phyloP scores from a whole-genome alignment of 2,113 vertebrate species.

The Lota lota region DNA sequence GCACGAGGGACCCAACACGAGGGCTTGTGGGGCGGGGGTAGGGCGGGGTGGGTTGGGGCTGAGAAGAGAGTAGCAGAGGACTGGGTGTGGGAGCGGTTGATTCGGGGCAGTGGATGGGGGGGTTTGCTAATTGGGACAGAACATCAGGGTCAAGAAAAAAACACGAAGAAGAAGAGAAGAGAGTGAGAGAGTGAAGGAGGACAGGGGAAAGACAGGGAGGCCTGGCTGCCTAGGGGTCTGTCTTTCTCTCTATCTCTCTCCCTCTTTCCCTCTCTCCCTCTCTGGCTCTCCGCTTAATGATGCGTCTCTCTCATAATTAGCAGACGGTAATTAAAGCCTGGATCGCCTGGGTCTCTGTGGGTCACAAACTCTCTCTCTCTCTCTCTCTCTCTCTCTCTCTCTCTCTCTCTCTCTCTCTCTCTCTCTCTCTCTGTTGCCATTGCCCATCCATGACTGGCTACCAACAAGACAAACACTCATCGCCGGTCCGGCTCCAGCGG shows the following conservation, averaged over 20 bases:
- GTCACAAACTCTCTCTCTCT: slow-evolving; percentile 36
- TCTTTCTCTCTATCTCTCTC: too few species aligned
- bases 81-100: not conserved
- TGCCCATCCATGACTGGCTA: not conserved
- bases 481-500: not conserved
- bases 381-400: slow-evolving; percentile 1
- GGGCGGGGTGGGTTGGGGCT: not conserved
- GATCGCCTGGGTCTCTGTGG: slow-evolving; percentile 59
- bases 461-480: not conserved
- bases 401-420: not conserved
- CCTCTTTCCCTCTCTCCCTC: slow-evolving; percentile 17
- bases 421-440: not conserved
- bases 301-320: slow-evolving; percentile 70
- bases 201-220: slow-evolving; percentile 49
- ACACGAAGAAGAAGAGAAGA: slow-evolving; percentile 30
- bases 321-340: slow-evolving; percentile 70
- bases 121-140: slow-evolving; percentile 72
- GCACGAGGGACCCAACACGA: too few species aligned
- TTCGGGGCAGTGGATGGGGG: slow-evolving; percentile 19
- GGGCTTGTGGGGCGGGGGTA: slow-evolving; percentile 48
- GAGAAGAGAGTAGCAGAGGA: not conserved
- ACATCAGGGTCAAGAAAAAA: slow-evolving; percentile 66
- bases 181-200: not conserved
- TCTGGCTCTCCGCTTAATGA: slow-evolving; percentile 67
- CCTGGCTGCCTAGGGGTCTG: not conserved